Evolutionary conservation across 2,113 vertebrate species (phyloP), one percentile per base, ranked within the genome.

Genomic region (Paracanthobrama guichenoti): DNA sequence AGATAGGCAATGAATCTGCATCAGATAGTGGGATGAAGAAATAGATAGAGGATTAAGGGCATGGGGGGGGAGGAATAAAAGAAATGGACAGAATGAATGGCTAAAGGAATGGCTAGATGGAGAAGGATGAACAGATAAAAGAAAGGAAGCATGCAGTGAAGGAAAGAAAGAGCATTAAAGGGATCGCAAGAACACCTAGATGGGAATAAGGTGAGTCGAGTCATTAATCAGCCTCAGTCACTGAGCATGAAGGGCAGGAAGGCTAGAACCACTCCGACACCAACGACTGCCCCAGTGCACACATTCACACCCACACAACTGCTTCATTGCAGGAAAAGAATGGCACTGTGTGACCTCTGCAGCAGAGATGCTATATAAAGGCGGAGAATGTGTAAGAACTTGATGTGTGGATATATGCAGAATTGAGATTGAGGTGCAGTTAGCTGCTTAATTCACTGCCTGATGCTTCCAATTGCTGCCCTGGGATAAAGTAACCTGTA

Each of bases 1-100:
- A 83, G 86, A 87, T 44, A 69, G 81, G 90, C 87, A 92, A 94
- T 94, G 91, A 93, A 92, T 92, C 89, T 28, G 75, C 74, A 84
- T 79, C 60, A 35, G 72, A 84, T 53, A 57, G 50, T 60, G 14
- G 77, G 75, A 79, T 67, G 35, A 79, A 79, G 44, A 79, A 62
- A 59, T 13, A 78, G 50, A 66, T 55, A 79, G 75, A 24, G 13
- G 66, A 60, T 60, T 60, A 74, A 48, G 81, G 69, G 72, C 28
- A 83, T 28, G 13, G 24, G 20, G 64, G 64, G 64, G 50, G 28
- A 14, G 46, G 44, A 74, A 35, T 35, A 46, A 74, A 53, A 26
- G 72, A 39, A 39, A 53, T 75, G n/a, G 9, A 75, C 72, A 28
- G 72, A 22, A 73, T 50, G 46, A 50, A 18, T n/a, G 79, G 22